Conservation (phyloP, 2,888 invertebrate genomes). For the Nymphalis c-album region DNA sequence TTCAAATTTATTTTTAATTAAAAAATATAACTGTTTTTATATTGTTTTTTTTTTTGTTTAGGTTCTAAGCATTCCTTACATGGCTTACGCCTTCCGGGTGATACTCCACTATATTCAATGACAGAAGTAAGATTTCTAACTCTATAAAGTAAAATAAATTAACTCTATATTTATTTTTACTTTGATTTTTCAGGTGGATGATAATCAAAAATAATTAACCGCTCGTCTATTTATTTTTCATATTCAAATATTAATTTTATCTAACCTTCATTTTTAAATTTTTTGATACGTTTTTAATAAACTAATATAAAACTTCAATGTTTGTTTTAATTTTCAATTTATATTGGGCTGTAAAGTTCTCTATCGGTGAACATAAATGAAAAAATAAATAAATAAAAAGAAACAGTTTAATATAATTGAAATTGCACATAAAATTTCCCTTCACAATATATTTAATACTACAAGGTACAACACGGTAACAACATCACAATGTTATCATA, state of each 20-base stretch:
- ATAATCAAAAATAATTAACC: neutral
- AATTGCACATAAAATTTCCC: conserved; percentile 67
- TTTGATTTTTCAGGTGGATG: conserved; percentile 14
- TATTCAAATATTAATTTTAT: neutral
- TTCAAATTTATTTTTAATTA: too few relatives aligned
- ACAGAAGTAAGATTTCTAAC: conserved; percentile 40
- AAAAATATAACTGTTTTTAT: neutral
- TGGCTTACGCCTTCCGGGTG: conserved; percentile 52
- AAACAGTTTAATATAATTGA: conserved; percentile 72
- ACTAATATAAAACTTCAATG: neutral
- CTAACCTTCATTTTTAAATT: neutral
- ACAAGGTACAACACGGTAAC: conserved; percentile 59
- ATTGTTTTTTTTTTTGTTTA: conserved; percentile 1
- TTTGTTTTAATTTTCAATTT: neutral
- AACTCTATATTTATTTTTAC: neutral
- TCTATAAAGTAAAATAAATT: too few relatives aligned
- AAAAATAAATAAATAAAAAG: conserved; percentile 49
- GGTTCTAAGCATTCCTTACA: conserved; percentile 13
- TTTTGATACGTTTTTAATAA: conserved; percentile 5
- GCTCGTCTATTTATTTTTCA: neutral
- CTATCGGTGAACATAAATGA: neutral
- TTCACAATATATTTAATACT: conserved; percentile 67
- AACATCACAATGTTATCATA: conserved; percentile 41
- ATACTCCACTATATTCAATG: conserved; percentile 49
- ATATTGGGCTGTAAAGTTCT: too few relatives aligned